phyloP scores from a whole-genome alignment of 2,113 vertebrate genomes.

The Syrmaticus mikado region DNA sequence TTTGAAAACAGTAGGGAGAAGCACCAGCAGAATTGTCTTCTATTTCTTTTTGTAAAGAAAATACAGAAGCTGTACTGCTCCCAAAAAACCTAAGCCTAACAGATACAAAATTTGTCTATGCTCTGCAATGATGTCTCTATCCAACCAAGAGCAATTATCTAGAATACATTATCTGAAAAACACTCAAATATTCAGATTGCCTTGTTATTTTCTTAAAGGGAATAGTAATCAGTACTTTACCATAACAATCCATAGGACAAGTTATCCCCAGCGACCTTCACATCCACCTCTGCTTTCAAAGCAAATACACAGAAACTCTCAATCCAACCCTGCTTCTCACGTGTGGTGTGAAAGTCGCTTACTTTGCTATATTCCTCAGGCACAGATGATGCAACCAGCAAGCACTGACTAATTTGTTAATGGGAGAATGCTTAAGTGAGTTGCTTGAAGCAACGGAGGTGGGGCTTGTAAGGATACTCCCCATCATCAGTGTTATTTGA shows the following conservation, averaged over 20 bases:
- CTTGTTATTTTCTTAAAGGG: not conserved
- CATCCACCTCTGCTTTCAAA: not conserved
- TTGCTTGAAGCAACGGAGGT: not conserved
- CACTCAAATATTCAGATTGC: not conserved
- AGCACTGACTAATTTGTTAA: constrained; percentile 12
- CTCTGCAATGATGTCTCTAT: not conserved
- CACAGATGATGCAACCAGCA: not conserved
- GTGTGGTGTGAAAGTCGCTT: not conserved
- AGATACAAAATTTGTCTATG: not conserved
- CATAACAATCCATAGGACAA: not conserved
- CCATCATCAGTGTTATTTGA: not conserved
- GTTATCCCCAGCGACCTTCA: not conserved
- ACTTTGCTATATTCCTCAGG: not conserved
- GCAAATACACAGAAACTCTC: fast-evolving
- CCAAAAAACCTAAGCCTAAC: not conserved
- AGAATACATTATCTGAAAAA: not conserved
- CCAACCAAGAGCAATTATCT: not conserved
- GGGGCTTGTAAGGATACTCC: not conserved
- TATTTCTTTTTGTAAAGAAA: not conserved
- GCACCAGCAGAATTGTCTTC: not conserved
- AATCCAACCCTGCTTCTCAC: not conserved
- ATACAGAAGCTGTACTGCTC: not conserved
- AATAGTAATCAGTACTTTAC: not conserved
- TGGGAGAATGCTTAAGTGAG: not conserved
- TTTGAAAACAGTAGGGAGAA: not conserved